phyloP scores from a whole-genome alignment of 2,797 vertebrate species.

The Hypotaenidia okinawae region DNA sequence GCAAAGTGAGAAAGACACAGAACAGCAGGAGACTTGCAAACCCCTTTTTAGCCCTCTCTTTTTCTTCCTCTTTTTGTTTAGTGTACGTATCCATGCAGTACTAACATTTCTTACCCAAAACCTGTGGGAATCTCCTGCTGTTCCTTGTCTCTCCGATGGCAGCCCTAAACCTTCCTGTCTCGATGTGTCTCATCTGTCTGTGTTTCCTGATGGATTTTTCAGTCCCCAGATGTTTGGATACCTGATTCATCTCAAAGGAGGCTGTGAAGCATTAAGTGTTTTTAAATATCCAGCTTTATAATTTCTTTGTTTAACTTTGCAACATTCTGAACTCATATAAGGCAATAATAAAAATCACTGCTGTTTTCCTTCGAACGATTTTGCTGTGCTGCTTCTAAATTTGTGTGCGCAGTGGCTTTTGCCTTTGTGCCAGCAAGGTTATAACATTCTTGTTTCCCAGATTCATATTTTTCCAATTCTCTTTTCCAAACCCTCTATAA shows the following conservation, averaged over 20 bases:
- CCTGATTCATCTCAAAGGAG: slow-evolving; percentile 55
- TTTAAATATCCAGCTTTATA: slow-evolving; percentile 31
- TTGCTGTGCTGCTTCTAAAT: slow-evolving; percentile 12
- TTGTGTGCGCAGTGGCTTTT: neutral
- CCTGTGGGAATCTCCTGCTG: slow-evolving; percentile 49
- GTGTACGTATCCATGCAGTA: slow-evolving; percentile 20
- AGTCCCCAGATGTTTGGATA: slow-evolving; percentile 44
- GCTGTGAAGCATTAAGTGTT: slow-evolving; percentile 33
- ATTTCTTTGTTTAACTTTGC: slow-evolving; percentile 46
- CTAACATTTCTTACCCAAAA: slow-evolving; percentile 48
- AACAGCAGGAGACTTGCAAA: slow-evolving; percentile 54
- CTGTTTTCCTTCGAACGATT: slow-evolving; percentile 25
- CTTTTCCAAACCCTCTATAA: neutral
- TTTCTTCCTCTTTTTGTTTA: slow-evolving; percentile 59
- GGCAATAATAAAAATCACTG: slow-evolving; percentile 27
- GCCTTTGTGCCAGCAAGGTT: neutral
- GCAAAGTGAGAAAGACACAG: slow-evolving; percentile 56
- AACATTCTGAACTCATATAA: slow-evolving; percentile 30
- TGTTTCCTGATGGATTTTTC: slow-evolving; percentile 62
- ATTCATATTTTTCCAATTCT: neutral
- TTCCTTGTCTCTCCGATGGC: slow-evolving; percentile 24
- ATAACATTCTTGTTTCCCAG: neutral
- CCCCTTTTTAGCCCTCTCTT: slow-evolving; percentile 17
- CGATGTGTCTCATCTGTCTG: slow-evolving; percentile 43
- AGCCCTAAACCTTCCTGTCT: slow-evolving; percentile 46